Evolutionary conservation across 2,113 vertebrate genomes (phyloP), one percentile per base, ranked within the genome.

Genomic region (Percopsis transmontana): DNA sequence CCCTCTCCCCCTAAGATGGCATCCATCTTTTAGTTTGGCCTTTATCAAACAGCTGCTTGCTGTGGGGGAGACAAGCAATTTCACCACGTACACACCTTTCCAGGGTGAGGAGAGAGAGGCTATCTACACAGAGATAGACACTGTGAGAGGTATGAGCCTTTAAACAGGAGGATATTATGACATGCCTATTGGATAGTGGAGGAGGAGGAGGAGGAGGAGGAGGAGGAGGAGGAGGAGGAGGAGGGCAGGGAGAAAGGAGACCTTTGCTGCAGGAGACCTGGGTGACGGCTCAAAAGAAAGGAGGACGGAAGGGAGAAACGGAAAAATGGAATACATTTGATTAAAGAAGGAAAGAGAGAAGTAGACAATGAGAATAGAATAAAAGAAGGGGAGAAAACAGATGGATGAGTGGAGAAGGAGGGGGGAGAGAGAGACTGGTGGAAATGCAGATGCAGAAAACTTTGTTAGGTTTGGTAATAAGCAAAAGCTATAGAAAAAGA

Each of bases 41-140:
- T 60, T 62, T 58, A 68, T 63, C 42, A 67, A 33, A 66, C 53
- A 27, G 47, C 40, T 52, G 52, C 68, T 51, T 59, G 64, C 47
- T 57, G 5, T 0, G 13, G 56, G n/a, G 69, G 69, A 67, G 57
- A 68, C 58, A 27, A 14, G 23, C 60, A 18, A 59, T 55, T 55
- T 38, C 53, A 33, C 62, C 60, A 21, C 48, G 8, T 7, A 50
- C 58, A 14, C 24, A 15, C 63, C 55, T 56, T 50, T 58, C 52
- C 33, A 12, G 38, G 27, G 9, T 18, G 39, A 21, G 40, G 15
- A 15, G 15, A 55, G 62, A 62, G 33, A 39, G 27, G 8, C 50
- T 52, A 52, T 52, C 16, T 45, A 14, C 42, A 21, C 1, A 54
- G 39, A 33, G 20, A 19, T 2, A 15, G 38, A 40, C 33, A 20